Base-by-base conservation (phyloP, 2,888 invertebrate species). In the Drosophila hamatofila region DNA sequence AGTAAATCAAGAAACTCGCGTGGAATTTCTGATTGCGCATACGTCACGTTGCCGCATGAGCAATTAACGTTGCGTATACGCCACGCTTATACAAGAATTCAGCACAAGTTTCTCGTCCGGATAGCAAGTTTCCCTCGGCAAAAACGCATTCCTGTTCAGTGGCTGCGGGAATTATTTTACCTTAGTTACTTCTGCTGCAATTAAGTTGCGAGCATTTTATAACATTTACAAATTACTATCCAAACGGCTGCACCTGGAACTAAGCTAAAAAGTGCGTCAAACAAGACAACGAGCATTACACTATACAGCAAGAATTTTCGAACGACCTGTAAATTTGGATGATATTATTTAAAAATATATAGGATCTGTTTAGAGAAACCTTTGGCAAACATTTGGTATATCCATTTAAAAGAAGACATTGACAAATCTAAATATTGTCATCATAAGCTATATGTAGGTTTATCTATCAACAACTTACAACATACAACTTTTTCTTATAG, bases 1-100 rank as follows among this genome's bases (percentile, higher is more conserved):
- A 35, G 25, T 18, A 33, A 46, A 23, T 30, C 33, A 4, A 23
- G 30, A 11, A 42, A 9, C 30, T 41, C 23, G 61, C 25, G 42
- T 4, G 56, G 46, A 73, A 69, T 51, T 77, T 51, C 23, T 58
- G 69, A 77, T 73, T 77, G 66, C 78, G 60, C 54, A 66, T 77
- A 69, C 67, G 73, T 69, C 66, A 66, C 66, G 57, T 66, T 73
- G 54, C n/a, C 48, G 33, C 23, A 23, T 25, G 23, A 64, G 25
- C 12, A 64, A 66, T 48, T 62, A 42, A 35, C 39, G 49, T 49
- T 61, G 42, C 60, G 59, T 60, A 56, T 73, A 55, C 59, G 68
- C 42, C 42, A 54, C 23, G 57, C 44, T 30, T 33, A 46, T 63
- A 41, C 44, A 44, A 52, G 25, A 62, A 75, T 65, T 56, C 33